A percentile compares a stretch with the other conserved stretches of the same genome.
Conservation (phyloP, 2,113 vertebrate genomes). For the Calyptommatus sinebrachiatus region DNA sequence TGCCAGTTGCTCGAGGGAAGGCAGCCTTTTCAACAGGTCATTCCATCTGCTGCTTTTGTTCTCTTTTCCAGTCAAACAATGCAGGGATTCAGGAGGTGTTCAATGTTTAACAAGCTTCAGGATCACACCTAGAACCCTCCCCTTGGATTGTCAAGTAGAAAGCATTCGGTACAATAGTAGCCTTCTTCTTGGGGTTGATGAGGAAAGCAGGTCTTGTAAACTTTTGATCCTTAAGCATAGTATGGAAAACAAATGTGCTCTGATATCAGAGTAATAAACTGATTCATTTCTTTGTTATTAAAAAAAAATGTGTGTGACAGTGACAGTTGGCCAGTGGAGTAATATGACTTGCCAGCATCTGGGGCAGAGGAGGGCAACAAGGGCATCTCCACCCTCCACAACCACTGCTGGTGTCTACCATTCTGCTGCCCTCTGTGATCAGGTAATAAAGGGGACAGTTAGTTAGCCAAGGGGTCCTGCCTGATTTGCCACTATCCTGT, state of each 20-base stretch:
- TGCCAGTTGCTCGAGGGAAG: not conserved
- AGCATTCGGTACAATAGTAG: not conserved
- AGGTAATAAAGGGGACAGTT: no score
- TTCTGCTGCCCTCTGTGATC: no score
- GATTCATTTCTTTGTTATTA: not conserved
- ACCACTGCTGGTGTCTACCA: no score
- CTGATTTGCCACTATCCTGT: no score
- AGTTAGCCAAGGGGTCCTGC: no score
- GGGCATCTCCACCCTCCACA: no score
- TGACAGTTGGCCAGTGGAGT: not conserved
- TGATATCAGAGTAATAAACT: not conserved
- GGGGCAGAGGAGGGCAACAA: no score
- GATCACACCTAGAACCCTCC: constrained; percentile 11
- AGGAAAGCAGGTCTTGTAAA: not conserved
- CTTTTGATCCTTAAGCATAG: not conserved
- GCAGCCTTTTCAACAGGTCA: not conserved
- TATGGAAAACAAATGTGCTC: not conserved
- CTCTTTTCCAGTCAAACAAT: not conserved
- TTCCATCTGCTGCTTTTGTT: constrained; percentile 16
- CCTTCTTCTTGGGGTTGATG: no score
- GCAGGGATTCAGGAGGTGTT: constrained; percentile 16
- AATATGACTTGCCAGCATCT: no score
- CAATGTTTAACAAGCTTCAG: constrained; percentile 29
- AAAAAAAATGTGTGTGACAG: not conserved
- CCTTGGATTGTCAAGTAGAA: not conserved